Evolutionary conservation across 1,140 invertebrate genomes (phyloP), one percentile per base, ranked within the genome.

Genomic region (Saccostrea echinata): DNA sequence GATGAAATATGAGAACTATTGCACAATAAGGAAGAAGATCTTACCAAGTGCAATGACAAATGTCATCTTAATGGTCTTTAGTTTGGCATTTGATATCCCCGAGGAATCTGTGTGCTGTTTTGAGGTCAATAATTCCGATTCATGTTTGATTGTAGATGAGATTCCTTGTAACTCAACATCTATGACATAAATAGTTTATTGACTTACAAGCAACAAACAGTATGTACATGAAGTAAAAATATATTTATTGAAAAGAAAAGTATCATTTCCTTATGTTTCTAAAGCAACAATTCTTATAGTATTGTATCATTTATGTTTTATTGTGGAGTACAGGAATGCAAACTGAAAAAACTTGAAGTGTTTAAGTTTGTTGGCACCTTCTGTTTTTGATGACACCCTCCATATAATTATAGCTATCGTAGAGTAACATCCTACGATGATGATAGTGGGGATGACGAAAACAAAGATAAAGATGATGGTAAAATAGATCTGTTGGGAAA

Each of bases 11-110:
- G n/a, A 43, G 9, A 43, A 43, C 43, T 43, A 43, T 9, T 43
- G 43, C 6, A 43, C 43, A 43, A 43, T 43, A 43, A 9, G 55
- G 13, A 57, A 18, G 21, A 57, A 21, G n/a, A n/a, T 6, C 27
- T 76, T 13, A 30, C 68, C 68, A 16, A 76, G 3, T 27, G 30
- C 24, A 30, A 76, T 76, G 8, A 76, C 27, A 33, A 76, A 76
- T 8, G 68, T 76, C 68, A 76, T 76, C 27, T 76, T 76, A 16
- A 76, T 76, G 16, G 68, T 76, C 68, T 30, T 76, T 3, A 76
- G 9, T 33, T 76, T 27, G 11, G 27, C 24, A 13, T 76, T 30
- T 76, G 68, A 76, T 18, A 76, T 12, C 13, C 68, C 27, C 13
- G 68, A 76, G 68, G 68, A 76, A 11, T 27, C 13, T 33, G 27